Evolutionary conservation across 1,140 invertebrate genomes (phyloP).

Genomic region (Hyles vespertilio): DNA sequence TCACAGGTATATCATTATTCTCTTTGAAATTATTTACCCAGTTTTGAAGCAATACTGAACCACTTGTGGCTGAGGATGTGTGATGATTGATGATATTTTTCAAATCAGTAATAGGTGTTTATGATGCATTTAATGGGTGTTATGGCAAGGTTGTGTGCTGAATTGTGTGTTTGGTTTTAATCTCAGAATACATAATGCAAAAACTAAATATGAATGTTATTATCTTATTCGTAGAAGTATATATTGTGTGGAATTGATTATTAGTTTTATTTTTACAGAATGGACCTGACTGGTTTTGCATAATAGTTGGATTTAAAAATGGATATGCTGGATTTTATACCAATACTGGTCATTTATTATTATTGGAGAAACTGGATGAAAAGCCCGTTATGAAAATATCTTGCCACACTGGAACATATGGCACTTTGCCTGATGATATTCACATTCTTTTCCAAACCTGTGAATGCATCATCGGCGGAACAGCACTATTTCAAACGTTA

Average conservation of each 20-base stretch:
- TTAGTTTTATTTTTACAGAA: conserved; percentile 61
- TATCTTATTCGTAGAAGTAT: no score
- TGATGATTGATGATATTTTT: no score
- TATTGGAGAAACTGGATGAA: conserved; percentile 91
- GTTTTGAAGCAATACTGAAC: no score
- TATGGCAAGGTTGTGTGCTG: no score
- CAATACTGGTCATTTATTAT: conserved; percentile 87
- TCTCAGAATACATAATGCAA: no score
- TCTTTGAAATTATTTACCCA: no score
- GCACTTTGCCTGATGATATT: conserved; percentile 86
- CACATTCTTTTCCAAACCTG: conserved; percentile 86
- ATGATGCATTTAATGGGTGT: no score
- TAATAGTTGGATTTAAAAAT: conserved; percentile 90
- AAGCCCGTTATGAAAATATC: conserved; percentile 88
- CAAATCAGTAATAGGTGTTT: no score
- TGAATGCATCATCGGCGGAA: conserved; percentile 89
- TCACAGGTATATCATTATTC: conserved; percentile 73
- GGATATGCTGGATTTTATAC: conserved; percentile 93
- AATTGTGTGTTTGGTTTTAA: no score
- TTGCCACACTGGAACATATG: conserved; percentile 83
- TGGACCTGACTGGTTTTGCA: conserved; percentile 94
- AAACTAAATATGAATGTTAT: no score
- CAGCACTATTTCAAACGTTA: conserved; percentile 88
- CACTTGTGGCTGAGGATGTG: no score
- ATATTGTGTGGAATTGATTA: no score